phyloP scores from a whole-genome alignment of 2,113 vertebrate genomes.

The Paradisaea rubra region DNA sequence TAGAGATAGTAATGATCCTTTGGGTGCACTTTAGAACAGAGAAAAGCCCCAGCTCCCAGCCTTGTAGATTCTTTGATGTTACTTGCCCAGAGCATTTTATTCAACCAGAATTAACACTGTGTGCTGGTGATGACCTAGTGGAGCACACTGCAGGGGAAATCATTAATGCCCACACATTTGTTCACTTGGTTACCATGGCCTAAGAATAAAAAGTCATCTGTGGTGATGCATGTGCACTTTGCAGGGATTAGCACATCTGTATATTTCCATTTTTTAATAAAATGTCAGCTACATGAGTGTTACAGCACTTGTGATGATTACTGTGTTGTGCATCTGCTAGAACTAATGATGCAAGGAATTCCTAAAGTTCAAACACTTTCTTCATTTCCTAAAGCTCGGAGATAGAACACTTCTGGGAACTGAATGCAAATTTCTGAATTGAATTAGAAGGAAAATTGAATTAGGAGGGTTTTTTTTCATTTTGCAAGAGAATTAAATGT shows the following conservation, averaged over 20 bases:
- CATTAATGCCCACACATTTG: conserved; percentile 7
- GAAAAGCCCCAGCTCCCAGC: background rate
- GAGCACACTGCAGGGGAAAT: conserved; percentile 17
- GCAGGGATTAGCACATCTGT: conserved; percentile 12
- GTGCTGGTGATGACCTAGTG: conserved; percentile 6
- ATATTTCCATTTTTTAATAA: conserved; percentile 11
- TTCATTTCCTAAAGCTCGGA: conserved; percentile 48
- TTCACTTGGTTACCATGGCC: background rate
- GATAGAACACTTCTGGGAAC: conserved; percentile 61
- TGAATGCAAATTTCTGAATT: conserved; percentile 40
- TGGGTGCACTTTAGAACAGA: background rate
- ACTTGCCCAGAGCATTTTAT: conserved; percentile 22
- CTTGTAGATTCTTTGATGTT: background rate
- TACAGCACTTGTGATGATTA: conserved; percentile 48
- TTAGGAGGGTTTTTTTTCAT: background rate
- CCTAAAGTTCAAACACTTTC: conserved; percentile 39
- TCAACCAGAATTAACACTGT: conserved; percentile 25
- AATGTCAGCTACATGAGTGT: conserved; percentile 39
- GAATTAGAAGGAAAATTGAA: conserved; percentile 33
- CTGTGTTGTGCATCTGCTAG: conserved; percentile 19
- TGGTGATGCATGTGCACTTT: conserved; percentile 28
- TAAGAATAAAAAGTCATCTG: conserved; percentile 26
- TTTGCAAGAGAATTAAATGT: background rate
- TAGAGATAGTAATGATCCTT: background rate
- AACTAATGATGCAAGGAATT: conserved; percentile 50